These are phyloP conservation scores for Troides oblongomaculatus DNA, from an alignment of 2,888 invertebrate species.

Conservation along the genomic window DNA sequence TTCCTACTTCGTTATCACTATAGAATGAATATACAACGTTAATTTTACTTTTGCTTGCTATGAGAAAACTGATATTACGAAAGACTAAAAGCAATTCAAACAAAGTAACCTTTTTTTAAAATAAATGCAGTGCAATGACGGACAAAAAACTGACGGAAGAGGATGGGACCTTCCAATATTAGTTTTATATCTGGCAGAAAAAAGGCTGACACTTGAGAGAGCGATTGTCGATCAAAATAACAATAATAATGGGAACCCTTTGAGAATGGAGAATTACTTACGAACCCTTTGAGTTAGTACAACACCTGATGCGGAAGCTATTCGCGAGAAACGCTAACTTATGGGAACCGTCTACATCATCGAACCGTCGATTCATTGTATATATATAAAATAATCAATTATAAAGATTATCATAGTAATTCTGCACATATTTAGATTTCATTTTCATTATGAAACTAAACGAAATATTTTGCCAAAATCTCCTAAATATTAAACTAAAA, in stretches of 20 bases:
- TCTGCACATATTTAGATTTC: background rate
- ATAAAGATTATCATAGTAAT: background rate
- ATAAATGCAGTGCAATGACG: conserved; percentile 60
- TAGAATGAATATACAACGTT: conserved; percentile 40
- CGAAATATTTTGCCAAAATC: background rate
- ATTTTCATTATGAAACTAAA: background rate
- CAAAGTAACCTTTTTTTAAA: conserved; percentile 58
- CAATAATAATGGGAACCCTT: conserved; percentile 73
- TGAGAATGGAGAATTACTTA: conserved; percentile 53
- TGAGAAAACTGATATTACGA: conserved; percentile 29
- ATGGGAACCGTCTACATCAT: conserved; percentile 19
- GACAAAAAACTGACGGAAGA: conserved; percentile 74
- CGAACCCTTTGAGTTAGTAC: conserved; percentile 65
- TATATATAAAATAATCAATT: too few species aligned
- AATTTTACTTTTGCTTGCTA: conserved; percentile 38
- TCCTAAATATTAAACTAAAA: background rate
- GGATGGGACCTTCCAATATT: conserved; percentile 79
- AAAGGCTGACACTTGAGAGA: conserved; percentile 71
- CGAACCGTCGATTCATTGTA: background rate
- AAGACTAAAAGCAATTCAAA: conserved; percentile 50
- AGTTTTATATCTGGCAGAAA: conserved; percentile 77
- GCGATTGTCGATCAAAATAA: conserved; percentile 72
- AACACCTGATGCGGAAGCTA: conserved; percentile 77
- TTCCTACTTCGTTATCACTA: conserved; percentile 53
- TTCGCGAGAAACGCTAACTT: conserved; percentile 52